A percentile compares a stretch with the other conserved stretches of the same genome.
These are phyloP conservation scores for Alces alces DNA, from an alignment of 2,113 vertebrate species.

Conservation along the genomic window DNA sequence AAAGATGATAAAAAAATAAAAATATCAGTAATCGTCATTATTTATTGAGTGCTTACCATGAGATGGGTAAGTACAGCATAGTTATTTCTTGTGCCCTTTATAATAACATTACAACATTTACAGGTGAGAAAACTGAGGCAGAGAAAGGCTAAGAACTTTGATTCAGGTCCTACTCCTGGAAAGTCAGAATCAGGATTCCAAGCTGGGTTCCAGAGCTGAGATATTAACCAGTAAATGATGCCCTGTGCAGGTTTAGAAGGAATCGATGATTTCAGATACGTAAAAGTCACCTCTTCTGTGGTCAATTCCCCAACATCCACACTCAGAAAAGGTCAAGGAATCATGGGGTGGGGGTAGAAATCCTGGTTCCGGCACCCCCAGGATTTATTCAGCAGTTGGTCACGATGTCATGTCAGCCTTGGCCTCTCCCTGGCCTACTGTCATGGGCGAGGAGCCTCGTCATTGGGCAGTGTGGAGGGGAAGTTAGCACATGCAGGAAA, in stretches of 20 bases:
- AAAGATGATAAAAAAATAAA: neutral
- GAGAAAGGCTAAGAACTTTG: neutral
- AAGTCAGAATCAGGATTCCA: neutral
- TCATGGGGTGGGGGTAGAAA: neutral
- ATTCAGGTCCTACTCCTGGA: neutral
- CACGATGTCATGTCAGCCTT: slow-evolving; percentile 6
- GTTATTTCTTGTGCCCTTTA: neutral
- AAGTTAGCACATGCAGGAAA: slow-evolving; percentile 61
- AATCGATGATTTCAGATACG: neutral
- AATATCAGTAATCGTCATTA: neutral
- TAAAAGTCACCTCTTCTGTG: neutral
- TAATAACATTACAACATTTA: neutral
- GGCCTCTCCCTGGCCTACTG: neutral
- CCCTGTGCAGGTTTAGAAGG: neutral
- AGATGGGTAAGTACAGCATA: neutral
- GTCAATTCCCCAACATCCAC: neutral
- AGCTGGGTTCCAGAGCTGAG: neutral
- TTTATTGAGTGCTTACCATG: neutral
- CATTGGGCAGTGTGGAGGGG: neutral
- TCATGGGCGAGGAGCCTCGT: neutral
- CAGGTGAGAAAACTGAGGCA: neutral
- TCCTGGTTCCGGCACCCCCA: neutral
- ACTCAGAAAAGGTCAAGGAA: neutral
- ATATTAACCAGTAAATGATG: neutral
- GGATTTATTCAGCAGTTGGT: slow-evolving; percentile 57